These are phyloP conservation scores for Oceanodroma tethys DNA, from an alignment of 2,113 vertebrate species.

Conservation along the genomic window DNA sequence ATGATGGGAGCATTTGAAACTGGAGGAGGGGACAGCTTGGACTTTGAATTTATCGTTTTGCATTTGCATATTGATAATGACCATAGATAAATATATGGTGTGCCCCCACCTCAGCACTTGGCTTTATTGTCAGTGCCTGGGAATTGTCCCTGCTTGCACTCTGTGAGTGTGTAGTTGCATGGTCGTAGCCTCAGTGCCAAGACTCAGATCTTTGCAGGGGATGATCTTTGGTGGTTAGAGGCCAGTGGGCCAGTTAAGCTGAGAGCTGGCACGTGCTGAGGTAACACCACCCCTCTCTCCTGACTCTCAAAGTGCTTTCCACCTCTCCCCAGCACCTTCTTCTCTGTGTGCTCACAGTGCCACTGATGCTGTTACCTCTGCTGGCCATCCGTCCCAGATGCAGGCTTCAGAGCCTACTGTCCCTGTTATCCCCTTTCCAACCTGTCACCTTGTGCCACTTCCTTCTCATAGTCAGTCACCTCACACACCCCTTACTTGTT, in stretches of 20 bases:
- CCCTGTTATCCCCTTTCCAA: background rate
- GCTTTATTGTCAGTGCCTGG: background rate
- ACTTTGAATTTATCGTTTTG: background rate
- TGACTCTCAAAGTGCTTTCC: background rate
- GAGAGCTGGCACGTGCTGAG: background rate
- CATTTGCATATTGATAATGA: background rate
- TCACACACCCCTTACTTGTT: background rate
- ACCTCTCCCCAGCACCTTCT: background rate
- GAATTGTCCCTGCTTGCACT: background rate
- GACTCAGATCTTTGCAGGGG: background rate
- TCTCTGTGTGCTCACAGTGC: background rate
- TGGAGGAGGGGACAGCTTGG: background rate
- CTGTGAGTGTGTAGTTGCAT: background rate
- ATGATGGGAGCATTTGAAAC: background rate
- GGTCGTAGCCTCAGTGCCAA: background rate
- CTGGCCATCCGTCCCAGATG: background rate
- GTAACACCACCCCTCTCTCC: background rate
- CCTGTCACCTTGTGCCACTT: background rate
- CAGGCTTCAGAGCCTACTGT: background rate
- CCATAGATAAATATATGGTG: background rate
- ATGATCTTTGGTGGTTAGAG: background rate
- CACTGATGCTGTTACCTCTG: background rate
- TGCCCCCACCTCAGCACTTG: background rate
- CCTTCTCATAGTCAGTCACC: background rate
- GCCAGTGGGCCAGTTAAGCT: background rate